A percentile compares a stretch with the other conserved stretches of the same genome.
Conservation (phyloP, 2,797 vertebrate species). For the Sebastiscus tertius region DNA sequence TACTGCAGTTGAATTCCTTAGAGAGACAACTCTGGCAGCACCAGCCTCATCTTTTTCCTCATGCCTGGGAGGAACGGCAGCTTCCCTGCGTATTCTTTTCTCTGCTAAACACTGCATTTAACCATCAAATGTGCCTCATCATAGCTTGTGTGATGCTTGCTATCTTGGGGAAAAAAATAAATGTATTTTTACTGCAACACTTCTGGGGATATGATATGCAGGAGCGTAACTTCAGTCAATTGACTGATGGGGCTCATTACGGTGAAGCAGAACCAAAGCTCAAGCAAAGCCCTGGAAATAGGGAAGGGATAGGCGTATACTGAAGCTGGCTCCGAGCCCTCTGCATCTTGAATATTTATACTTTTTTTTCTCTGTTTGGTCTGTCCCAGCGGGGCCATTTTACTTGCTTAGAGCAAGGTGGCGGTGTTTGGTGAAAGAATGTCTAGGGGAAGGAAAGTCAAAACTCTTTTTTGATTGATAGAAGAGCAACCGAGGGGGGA, state of each 20-base stretch:
- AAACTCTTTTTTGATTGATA: not conserved
- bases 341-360: conserved; percentile 17
- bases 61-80: conserved; percentile 6
- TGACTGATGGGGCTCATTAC: conserved; percentile 47
- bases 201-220: conserved; percentile 10
- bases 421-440: not conserved
- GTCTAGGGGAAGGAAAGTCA: not conserved
- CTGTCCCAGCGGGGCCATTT: conserved; percentile 15
- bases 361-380: not conserved
- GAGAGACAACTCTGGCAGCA: conserved; percentile 34
- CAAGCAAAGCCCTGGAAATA: not conserved
- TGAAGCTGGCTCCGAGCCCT: not conserved
- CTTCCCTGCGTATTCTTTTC: conserved; percentile 8
- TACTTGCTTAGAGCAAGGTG: not conserved
- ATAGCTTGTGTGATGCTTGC: not conserved
- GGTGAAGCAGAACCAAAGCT: conserved; percentile 13
- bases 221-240: conserved; percentile 14
- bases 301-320: not conserved
- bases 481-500: not conserved
- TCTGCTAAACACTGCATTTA: conserved; percentile 48
- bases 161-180: not conserved
- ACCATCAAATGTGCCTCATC: conserved; percentile 16
- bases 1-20: conserved; percentile 42
- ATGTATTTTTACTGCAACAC: conserved; percentile 4
- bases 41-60: conserved; percentile 12